phyloP scores from a whole-genome alignment of 2,888 invertebrate genomes.

The Hymenopus coronatus region DNA sequence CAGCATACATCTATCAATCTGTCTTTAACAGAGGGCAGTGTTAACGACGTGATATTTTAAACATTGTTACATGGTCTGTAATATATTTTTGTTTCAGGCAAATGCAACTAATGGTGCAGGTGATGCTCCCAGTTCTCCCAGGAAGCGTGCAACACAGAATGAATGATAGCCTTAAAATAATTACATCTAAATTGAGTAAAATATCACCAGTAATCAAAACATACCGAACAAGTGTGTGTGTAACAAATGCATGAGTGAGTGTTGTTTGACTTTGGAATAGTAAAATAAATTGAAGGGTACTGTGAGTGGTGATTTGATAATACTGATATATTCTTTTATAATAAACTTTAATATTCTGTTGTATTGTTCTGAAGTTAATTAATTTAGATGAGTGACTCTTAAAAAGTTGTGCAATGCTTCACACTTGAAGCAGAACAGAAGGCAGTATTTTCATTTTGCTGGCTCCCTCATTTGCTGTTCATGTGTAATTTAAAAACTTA shows the following conservation, averaged over 20 bases:
- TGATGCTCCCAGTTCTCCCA: slow-evolving; percentile 35
- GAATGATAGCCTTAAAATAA: slow-evolving; percentile 35
- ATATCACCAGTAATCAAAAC: slow-evolving; percentile 8
- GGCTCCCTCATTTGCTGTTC: not conserved
- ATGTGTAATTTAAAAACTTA: not conserved
- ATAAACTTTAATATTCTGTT: not conserved
- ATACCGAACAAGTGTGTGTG: not conserved
- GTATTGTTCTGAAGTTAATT: not conserved
- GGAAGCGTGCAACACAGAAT: slow-evolving; percentile 38
- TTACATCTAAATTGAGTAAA: not conserved
- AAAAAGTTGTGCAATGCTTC: not conserved
- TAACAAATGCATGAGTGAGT: not conserved
- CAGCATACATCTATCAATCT: too few relatives aligned
- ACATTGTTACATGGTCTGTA: too few relatives aligned
- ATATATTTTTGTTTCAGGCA: not conserved
- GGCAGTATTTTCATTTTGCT: not conserved
- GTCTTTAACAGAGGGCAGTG: too few relatives aligned
- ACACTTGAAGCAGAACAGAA: not conserved
- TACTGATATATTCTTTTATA: not conserved
- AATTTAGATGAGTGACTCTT: not conserved
- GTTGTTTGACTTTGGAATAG: not conserved
- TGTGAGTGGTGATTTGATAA: not conserved
- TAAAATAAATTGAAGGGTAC: not conserved
- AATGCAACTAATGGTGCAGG: slow-evolving; percentile 23
- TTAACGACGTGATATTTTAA: too few relatives aligned